A percentile compares a stretch with the other conserved stretches of the same genome.
phyloP scores from a whole-genome alignment of 2,888 invertebrate species.

The Hypercompe scribonia region DNA sequence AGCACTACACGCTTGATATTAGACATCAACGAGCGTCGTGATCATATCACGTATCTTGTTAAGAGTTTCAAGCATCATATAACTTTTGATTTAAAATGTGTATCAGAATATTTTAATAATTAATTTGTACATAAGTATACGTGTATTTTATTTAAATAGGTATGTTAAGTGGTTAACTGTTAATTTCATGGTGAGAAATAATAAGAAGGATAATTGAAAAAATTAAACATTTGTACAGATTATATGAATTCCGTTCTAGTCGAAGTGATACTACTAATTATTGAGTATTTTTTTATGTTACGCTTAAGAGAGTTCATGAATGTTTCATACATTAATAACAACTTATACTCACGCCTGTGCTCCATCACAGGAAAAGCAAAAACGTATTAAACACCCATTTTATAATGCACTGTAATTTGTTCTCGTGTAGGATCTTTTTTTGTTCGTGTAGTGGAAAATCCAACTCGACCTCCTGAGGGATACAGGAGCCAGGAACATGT shows the following conservation, averaged over 20 bases:
- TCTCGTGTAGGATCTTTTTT: no score
- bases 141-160: neutral
- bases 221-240: neutral
- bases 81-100: slow-evolving; percentile 4
- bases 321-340: neutral
- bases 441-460: no score
- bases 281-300: neutral
- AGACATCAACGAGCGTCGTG: slow-evolving; percentile 44
- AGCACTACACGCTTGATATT: slow-evolving; percentile 32
- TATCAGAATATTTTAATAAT: slow-evolving; percentile 4
- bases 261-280: neutral
- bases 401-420: neutral
- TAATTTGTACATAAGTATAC: neutral
- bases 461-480: no score
- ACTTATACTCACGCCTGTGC: neutral
- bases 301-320: neutral
- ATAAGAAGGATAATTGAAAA: neutral
- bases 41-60: slow-evolving; percentile 9
- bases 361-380: neutral
- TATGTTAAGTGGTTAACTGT: neutral
- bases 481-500: no score
- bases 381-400: neutral
- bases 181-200: neutral
- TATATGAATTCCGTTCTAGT: neutral
- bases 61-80: slow-evolving; percentile 9